Conservation (phyloP, 2,113 vertebrate species). For the Rhizomys pruinosus region DNA sequence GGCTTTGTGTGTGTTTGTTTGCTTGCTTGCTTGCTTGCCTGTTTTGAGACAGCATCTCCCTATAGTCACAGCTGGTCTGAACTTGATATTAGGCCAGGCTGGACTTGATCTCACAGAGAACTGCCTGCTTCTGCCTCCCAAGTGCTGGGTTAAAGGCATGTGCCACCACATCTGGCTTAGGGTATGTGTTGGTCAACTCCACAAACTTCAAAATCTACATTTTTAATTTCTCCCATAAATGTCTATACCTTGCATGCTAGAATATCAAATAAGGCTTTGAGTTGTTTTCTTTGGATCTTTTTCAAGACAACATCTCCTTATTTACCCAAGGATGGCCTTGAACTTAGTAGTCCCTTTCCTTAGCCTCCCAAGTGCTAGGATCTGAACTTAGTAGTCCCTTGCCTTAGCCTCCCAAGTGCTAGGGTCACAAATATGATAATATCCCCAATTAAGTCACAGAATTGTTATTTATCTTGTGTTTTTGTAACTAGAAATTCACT, state of each 20-base stretch:
- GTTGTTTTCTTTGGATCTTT: background rate
- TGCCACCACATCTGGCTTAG: background rate
- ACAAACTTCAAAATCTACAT: constrained; percentile 21
- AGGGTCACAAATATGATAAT: background rate
- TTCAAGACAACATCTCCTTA: background rate
- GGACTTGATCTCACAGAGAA: too few relatives aligned
- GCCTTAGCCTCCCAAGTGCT: background rate
- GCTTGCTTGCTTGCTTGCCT: too few relatives aligned
- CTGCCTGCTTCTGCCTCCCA: too few relatives aligned
- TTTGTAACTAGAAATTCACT: constrained; percentile 11
- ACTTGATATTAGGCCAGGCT: too few relatives aligned
- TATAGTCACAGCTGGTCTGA: too few relatives aligned
- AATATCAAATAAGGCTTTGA: background rate
- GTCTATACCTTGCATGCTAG: background rate
- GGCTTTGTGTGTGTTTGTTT: too few relatives aligned
- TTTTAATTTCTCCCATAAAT: constrained; percentile 41
- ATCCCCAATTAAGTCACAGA: background rate
- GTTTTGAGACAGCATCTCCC: too few relatives aligned
- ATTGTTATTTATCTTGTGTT: constrained; percentile 52
- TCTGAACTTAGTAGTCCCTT: background rate
- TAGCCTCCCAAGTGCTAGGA: background rate
- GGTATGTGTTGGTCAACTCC: background rate
- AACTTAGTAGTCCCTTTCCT: background rate
- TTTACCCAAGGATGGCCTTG: background rate
- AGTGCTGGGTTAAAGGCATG: too few relatives aligned